Evolutionary conservation across 2,797 vertebrate species (phyloP).

Genomic region (Syncerus caffer): DNA sequence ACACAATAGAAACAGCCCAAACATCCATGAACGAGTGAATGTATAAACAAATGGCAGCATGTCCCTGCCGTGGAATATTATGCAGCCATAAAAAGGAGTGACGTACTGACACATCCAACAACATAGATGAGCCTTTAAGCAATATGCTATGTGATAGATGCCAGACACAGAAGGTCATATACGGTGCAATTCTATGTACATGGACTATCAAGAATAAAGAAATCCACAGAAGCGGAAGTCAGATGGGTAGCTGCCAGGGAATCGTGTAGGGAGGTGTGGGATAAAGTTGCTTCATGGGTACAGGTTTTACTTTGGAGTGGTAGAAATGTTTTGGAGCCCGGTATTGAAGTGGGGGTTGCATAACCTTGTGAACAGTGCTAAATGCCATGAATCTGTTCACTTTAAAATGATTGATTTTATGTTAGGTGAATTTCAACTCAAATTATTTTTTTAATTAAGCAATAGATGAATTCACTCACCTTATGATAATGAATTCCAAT

Average conservation of each 20-base stretch:
- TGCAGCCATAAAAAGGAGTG: background rate
- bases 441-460: background rate
- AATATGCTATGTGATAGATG: background rate
- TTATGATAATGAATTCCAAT: background rate
- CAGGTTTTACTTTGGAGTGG: background rate
- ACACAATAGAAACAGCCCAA: background rate
- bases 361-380: background rate
- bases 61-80: background rate
- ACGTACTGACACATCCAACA: background rate
- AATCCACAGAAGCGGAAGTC: background rate
- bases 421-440: background rate
- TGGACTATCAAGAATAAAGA: background rate
- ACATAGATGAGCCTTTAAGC: background rate
- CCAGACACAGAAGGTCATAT: background rate
- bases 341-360: background rate
- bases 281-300: background rate
- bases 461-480: background rate
- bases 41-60: background rate
- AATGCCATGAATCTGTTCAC: background rate
- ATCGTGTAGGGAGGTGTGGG: accelerated
- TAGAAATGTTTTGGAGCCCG: background rate
- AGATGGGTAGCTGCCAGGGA: background rate
- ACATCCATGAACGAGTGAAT: background rate
- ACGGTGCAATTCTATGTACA: background rate
- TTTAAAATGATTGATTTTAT: background rate